Conservation (phyloP, 2,797 vertebrate genomes). For the Danio tinwini region DNA sequence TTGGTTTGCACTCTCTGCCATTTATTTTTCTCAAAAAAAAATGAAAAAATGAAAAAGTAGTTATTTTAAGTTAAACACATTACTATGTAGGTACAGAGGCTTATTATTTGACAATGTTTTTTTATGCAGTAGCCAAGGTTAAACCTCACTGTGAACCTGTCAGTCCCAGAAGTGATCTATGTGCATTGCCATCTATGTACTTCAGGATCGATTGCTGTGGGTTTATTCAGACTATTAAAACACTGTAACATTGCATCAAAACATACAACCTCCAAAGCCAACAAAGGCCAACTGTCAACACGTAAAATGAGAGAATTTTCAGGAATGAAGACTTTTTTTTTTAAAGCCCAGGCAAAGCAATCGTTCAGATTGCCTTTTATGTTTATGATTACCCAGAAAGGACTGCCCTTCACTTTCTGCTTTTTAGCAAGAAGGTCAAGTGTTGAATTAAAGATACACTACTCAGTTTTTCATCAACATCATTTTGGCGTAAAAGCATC, state of each 20-base stretch:
- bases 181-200: slow-evolving; percentile 14
- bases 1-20: background rate
- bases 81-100: slow-evolving; percentile 12
- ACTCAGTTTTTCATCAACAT: slow-evolving; percentile 1
- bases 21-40: background rate
- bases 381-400: slow-evolving; percentile 32
- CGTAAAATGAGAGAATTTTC: slow-evolving; percentile 9
- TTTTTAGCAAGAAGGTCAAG: slow-evolving; percentile 16
- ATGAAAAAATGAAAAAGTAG: background rate
- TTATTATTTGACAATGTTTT: background rate
- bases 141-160: slow-evolving; percentile 16
- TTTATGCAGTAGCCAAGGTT: background rate
- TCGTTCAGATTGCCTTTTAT: slow-evolving; percentile 17
- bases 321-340: slow-evolving; percentile 22
- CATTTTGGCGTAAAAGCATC: slow-evolving; percentile 21
- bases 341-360: slow-evolving; percentile 14
- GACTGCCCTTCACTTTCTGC: background rate
- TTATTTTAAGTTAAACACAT: slow-evolving; percentile 3
- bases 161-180: background rate
- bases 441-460: slow-evolving; percentile 14
- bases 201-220: slow-evolving; percentile 12
- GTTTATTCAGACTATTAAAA: slow-evolving; percentile 19
- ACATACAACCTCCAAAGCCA: background rate
- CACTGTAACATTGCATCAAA: slow-evolving; percentile 38
- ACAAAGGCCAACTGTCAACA: slow-evolving; percentile 3